Evolutionary conservation across 2,888 invertebrate genomes (phyloP).

Genomic region (Euplexia lucipara): DNA sequence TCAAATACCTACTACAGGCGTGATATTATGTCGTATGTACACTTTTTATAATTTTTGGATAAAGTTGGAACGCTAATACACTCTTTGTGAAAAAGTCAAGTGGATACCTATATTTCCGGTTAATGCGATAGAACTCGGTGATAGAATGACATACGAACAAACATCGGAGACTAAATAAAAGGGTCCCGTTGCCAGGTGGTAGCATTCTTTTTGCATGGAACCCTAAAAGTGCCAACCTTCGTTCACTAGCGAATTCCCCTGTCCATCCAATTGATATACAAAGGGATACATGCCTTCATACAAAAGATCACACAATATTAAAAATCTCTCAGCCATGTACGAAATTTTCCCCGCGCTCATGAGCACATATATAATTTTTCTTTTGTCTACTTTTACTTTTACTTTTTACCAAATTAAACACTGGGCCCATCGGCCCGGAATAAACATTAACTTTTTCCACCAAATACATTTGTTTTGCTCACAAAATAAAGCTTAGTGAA

Average conservation of each 20-base stretch:
- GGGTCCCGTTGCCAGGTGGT: too few species aligned
- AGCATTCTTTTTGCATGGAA: too few species aligned
- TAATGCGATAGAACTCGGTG: too few species aligned
- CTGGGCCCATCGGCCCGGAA: conserved; percentile 27
- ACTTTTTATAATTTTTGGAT: too few species aligned
- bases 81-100: too few species aligned
- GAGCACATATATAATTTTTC: conserved; percentile 30
- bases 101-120: too few species aligned
- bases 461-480: conserved; percentile 13
- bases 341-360: conserved; percentile 13
- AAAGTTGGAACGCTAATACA: too few species aligned
- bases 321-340: conserved; percentile 33
- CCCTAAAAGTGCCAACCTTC: conserved; percentile 21
- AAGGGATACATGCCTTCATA: conserved; percentile 32
- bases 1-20: too few species aligned
- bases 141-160: too few species aligned
- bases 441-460: conserved; percentile 24
- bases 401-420: conserved; percentile 45
- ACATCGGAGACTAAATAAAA: too few species aligned
- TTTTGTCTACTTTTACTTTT: conserved; percentile 52
- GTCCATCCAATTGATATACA: conserved; percentile 34
- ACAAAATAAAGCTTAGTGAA: conserved; percentile 10
- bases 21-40: too few species aligned
- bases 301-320: conserved; percentile 32
- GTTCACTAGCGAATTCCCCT: conserved; percentile 37